Base-by-base conservation (phyloP, 37 sponge, comb jelly and placozoan genomes). In the Halisarca cf. caerulea region DNA sequence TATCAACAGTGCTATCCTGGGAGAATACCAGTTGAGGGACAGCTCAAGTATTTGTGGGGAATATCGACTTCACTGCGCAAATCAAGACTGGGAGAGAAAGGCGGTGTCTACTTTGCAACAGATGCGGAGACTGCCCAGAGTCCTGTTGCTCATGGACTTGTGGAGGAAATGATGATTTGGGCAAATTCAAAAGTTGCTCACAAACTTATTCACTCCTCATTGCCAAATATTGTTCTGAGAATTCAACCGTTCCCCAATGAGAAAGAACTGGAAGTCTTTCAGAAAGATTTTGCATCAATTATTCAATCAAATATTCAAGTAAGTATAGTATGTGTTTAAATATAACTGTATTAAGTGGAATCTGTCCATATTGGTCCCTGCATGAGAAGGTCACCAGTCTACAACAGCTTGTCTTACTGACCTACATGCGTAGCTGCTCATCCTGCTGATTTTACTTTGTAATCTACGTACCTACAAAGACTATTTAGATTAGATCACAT, bases 91-190 rank as follows among this genome's bases (percentile, higher is more conserved):
- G 81, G 81, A 18, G 21, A 54, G 27, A 82, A 80, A 36, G 74
- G 42, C 24, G 23, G 27, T 20, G 30, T 25, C 43, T 55, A 73
- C n/a, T 3, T 69, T 47, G 34, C 28, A 61, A 90, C 84, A 17
- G 68, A 41, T 17, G 77, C 34, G 38, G 82, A 86, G 11, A 40
- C 20, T 6, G 3, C 18, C 17, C 80, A 58, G 8, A 78, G 82
- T 25, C 80, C 80, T 78, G 82, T 87, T 32, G 42, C 90, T 39
- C 90, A 93, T 45, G n/a, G 89, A n/a, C 40, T 93, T 23, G 72
- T 89, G 4, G 87, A 87, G 36, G 93, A 93, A 66, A 43, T 93
- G 35, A 93, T 93, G 90, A 89, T 93, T 35, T 93, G 87, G 87
- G 90, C 88, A 15, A 93, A 93, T 51, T 27, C 28, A 21, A 32